Percentiles rank a stretch among this genome's conserved stretches.
Conservation (phyloP, 2,797 vertebrate species). For the Mustela erminea region DNA sequence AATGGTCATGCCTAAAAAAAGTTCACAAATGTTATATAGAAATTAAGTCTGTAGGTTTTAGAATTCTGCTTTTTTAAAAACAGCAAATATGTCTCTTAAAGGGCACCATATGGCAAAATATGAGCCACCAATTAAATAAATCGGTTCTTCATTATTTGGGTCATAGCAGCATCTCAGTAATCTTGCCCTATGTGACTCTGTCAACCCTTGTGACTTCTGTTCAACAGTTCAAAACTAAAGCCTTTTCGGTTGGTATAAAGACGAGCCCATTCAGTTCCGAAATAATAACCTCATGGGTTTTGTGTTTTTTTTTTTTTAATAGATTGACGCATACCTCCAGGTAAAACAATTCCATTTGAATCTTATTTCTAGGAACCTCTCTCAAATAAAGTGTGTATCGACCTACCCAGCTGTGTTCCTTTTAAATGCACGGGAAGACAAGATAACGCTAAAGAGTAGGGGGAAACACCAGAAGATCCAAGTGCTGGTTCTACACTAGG, state of each 20-base stretch:
- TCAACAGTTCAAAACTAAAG: neutral
- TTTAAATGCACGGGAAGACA: neutral
- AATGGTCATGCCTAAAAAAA: neutral
- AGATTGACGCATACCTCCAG: neutral
- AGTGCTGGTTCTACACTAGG: neutral
- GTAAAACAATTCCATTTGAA: neutral
- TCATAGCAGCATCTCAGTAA: neutral
- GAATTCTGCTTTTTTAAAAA: constrained; percentile 65
- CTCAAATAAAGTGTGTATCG: neutral
- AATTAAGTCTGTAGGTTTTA: neutral
- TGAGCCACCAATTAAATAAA: neutral
- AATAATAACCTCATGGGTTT: neutral
- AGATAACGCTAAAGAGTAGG: neutral
- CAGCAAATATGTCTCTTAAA: constrained; percentile 43
- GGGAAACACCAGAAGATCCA: neutral
- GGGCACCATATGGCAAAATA: neutral
- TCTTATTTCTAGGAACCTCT: neutral
- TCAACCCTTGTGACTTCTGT: neutral
- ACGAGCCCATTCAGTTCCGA: neutral
- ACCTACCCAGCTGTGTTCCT: neutral
- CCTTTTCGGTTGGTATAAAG: neutral
- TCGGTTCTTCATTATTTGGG: neutral
- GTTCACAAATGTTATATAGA: constrained; percentile 6
- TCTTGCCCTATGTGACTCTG: neutral
- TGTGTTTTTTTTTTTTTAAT: neutral